phyloP scores from a whole-genome alignment of 2,113 vertebrate genomes.

The Cacatua alba region DNA sequence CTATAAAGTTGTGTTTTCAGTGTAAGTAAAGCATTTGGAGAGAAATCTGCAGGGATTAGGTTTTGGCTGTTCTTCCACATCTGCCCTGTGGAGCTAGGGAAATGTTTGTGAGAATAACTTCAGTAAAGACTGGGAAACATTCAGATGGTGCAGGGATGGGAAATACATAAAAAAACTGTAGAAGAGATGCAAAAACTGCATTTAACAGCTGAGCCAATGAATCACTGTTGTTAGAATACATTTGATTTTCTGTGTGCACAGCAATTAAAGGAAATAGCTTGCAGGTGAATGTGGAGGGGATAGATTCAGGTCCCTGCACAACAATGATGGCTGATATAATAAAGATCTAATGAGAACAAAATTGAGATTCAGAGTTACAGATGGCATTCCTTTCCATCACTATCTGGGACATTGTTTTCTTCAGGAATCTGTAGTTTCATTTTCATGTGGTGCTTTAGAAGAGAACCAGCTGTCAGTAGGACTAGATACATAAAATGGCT shows the following conservation, averaged over 20 bases:
- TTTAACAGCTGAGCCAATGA: constrained; percentile 63
- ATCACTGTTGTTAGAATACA: constrained; percentile 47
- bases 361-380: constrained; percentile 55
- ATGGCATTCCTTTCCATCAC: constrained; percentile 42
- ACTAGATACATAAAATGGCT: neutral
- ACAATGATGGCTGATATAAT: constrained; percentile 43
- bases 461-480: constrained; percentile 36
- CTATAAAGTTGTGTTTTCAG: neutral
- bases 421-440: neutral
- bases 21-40: constrained; percentile 27
- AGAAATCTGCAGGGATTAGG: neutral
- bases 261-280: constrained; percentile 63
- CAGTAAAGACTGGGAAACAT: neutral
- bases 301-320: constrained; percentile 48
- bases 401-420: constrained; percentile 45
- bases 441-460: constrained; percentile 40
- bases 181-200: constrained; percentile 23
- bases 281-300: constrained; percentile 51
- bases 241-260: constrained; percentile 58
- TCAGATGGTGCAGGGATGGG: constrained; percentile 20
- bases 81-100: neutral
- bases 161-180: constrained; percentile 26
- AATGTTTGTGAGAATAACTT: neutral
- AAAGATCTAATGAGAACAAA: constrained; percentile 57
- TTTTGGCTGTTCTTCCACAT: constrained; percentile 9